Base-by-base conservation (phyloP, 1,140 invertebrate genomes). In the Colletes latitarsis region DNA sequence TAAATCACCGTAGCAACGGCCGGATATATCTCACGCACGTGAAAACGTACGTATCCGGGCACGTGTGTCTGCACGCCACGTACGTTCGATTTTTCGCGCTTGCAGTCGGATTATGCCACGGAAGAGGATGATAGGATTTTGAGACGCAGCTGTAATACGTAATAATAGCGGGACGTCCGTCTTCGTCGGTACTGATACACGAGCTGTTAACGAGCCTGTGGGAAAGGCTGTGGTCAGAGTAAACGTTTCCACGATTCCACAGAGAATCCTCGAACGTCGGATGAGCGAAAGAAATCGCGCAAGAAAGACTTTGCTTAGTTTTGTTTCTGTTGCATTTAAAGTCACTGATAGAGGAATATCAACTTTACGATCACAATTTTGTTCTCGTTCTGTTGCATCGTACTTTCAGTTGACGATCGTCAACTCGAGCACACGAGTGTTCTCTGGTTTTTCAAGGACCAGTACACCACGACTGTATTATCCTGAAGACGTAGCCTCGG, bases 1-100 rank as follows among this genome's bases (percentile, higher is more conserved):
- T 89, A 88, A 86, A 89, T 89, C 79, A 81, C 73, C 64, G 57
- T 21, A 60, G 39, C 46, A 53, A 60, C 66, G 46, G 64, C 41
- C 73, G 60, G 53, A 82, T 77, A 60, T 81, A 85, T 77, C 83
- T 77, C 66, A 73, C 82, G 74, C 78, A 83, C 64, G 71, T 66
- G 52, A 30, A 49, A 43, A 74, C 49, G 15, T 10, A 39, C 43
- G n/a, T 41, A 71, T 5, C 41, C n/a, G 49, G 15, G 19, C 39
- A 4, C 15, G 43, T 30, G 41, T 4, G 30, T 15, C n/a, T 12
- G 60, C 6, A 10, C 30, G 58, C 41, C 52, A 46, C 66, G 46
- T 19, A 15, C 15, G 19, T n/a, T 15, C 15, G 67, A 62, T n/a
- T 79, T 66, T 80, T 74, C 43, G 1, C 55, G 30, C 57, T 9